Evolutionary conservation across 2,797 vertebrate genomes (phyloP).

Genomic region (Lycodopsis pacificus): DNA sequence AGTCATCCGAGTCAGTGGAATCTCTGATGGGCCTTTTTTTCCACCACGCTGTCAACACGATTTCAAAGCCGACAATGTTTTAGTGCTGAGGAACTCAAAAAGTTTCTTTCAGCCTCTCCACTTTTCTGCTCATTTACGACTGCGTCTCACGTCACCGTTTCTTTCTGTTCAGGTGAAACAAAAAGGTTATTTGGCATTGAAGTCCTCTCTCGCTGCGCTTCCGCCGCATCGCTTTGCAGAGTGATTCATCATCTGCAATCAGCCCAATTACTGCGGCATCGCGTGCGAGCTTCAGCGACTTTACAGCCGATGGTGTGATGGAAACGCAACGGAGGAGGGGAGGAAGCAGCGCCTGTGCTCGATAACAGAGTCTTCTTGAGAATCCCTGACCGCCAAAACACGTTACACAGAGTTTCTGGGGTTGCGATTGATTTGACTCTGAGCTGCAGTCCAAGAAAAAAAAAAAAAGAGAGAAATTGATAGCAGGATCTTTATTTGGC

Average conservation of each 20-base stretch:
- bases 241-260: slow-evolving; percentile 69
- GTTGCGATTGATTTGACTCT: slow-evolving; percentile 34
- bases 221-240: slow-evolving; percentile 40
- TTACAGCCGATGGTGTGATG: not conserved
- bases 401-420: slow-evolving; percentile 31
- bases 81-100: slow-evolving; percentile 63
- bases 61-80: slow-evolving; percentile 67
- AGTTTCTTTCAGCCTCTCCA: slow-evolving; percentile 49
- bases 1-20: slow-evolving; percentile 66
- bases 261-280: slow-evolving; percentile 36
- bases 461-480: slow-evolving; percentile 28
- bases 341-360: slow-evolving; percentile 30
- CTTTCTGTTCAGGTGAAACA: slow-evolving; percentile 48
- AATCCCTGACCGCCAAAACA: slow-evolving; percentile 14
- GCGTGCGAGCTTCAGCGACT: slow-evolving; percentile 38
- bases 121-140: slow-evolving; percentile 64
- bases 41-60: slow-evolving; percentile 50
- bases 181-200: slow-evolving; percentile 54
- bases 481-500: slow-evolving; percentile 20
- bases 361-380: slow-evolving; percentile 23
- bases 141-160: slow-evolving; percentile 42
- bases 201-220: slow-evolving; percentile 33
- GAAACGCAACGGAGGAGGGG: not conserved
- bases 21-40: slow-evolving; percentile 69
- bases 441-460: slow-evolving; percentile 24